These are phyloP conservation scores for Cephus rjabovi DNA, from an alignment of 2,888 invertebrate genomes.

Conservation along the genomic window DNA sequence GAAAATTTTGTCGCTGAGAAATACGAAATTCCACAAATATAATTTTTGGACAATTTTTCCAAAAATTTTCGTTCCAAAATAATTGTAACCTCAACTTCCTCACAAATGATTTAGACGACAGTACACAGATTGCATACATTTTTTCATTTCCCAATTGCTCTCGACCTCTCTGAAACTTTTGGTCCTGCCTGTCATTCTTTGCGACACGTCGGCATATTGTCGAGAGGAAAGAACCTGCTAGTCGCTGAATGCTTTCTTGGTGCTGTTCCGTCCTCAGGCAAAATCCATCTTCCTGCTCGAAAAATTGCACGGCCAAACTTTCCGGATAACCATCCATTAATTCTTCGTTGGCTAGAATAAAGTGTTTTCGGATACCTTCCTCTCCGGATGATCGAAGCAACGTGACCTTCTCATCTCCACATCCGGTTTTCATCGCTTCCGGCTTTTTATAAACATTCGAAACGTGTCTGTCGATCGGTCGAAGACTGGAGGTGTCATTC, in stretches of 20 bases:
- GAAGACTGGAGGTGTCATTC: conserved; percentile 33
- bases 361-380: conserved; percentile 37
- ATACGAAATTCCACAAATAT: too few relatives aligned
- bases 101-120: neutral
- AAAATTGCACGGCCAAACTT: conserved; percentile 48
- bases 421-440: conserved; percentile 40
- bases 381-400: conserved; percentile 40
- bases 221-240: neutral
- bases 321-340: conserved; percentile 9
- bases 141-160: too few relatives aligned
- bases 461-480: conserved; percentile 24
- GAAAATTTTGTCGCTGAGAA: too few relatives aligned
- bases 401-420: conserved; percentile 48
- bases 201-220: neutral
- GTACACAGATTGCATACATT: too few relatives aligned
- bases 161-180: neutral
- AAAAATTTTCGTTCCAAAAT: neutral
- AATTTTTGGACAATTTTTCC: too few relatives aligned
- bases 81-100: neutral
- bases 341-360: conserved; percentile 19
- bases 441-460: conserved; percentile 36
- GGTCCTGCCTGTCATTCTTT: neutral
- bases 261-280: neutral
- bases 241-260: neutral
- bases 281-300: conserved; percentile 26